Percentiles rank a stretch among this genome's conserved stretches.
Conservation (phyloP, 2,797 vertebrate genomes). For the Anolis apletophallus region DNA sequence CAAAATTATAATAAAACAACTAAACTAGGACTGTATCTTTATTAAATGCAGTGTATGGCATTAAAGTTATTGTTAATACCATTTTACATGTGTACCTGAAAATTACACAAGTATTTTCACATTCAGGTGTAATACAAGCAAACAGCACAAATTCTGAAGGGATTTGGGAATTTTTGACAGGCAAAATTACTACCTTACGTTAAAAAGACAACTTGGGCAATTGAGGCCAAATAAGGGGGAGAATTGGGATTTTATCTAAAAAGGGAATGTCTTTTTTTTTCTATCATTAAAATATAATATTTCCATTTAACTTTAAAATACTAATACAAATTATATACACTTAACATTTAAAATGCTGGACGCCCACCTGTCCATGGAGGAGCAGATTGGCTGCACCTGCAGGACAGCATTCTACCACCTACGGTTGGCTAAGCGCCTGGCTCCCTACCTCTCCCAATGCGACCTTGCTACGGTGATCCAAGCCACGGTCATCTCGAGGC, state of each 20-base stretch:
- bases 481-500: too few relatives aligned
- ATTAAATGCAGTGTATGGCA: not conserved
- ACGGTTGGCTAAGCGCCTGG: too few relatives aligned
- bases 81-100: not conserved
- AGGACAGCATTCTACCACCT: too few relatives aligned
- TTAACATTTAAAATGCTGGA: not conserved
- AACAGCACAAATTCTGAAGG: not conserved
- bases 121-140: not conserved
- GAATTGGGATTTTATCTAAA: fast-evolving
- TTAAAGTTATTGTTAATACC: not conserved
- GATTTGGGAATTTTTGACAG: not conserved
- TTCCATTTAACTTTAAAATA: not conserved
- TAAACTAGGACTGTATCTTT: not conserved
- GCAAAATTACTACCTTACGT: not conserved
- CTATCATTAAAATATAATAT: not conserved
- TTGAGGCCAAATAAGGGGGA: not conserved
- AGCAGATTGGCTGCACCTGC: too few relatives aligned
- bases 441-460: too few relatives aligned
- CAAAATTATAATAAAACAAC: not conserved
- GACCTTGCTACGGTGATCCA: too few relatives aligned
- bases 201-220: not conserved
- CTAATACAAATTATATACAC: not conserved
- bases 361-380: too few relatives aligned
- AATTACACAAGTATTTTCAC: not conserved
- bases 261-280: not conserved